These are phyloP conservation scores for Oxystoma pomonae DNA, from an alignment of 2,888 invertebrate species.

Conservation along the genomic window DNA sequence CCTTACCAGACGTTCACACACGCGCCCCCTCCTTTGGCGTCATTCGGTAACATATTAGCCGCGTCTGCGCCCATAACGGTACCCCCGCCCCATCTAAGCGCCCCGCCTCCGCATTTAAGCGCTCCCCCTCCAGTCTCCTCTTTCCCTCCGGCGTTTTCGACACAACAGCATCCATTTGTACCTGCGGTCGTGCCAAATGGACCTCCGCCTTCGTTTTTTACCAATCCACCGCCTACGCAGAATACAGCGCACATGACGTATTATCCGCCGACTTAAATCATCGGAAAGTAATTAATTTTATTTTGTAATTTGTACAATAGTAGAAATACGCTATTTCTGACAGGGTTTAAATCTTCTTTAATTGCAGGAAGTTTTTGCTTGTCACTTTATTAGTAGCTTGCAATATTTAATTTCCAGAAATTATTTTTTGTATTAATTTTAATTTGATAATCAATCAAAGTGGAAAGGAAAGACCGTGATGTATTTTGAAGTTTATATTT, in stretches of 20 bases:
- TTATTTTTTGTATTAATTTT: too few species aligned
- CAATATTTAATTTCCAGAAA: too few species aligned
- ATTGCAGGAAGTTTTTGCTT: too few species aligned
- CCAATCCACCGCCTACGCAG: constrained; percentile 40
- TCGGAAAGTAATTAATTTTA: too few species aligned
- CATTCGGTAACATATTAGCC: constrained; percentile 33
- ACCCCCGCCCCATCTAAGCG: constrained; percentile 37
- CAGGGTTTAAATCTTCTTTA: too few species aligned
- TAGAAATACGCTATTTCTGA: too few species aligned
- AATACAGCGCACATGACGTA: constrained; percentile 26
- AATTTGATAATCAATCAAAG: too few species aligned
- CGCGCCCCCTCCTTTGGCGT: constrained; percentile 37
- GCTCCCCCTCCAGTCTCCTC: constrained; percentile 47
- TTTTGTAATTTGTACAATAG: too few species aligned
- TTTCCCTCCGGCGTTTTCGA: constrained; percentile 39
- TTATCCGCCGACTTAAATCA: constrained; percentile 26
- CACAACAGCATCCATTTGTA: constrained; percentile 37
- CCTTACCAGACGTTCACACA: constrained; percentile 42
- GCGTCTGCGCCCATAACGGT: constrained; percentile 23
- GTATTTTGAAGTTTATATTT: too few species aligned
- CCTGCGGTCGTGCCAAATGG: constrained; percentile 46
- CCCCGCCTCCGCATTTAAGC: constrained; percentile 50
- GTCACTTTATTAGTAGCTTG: too few species aligned
- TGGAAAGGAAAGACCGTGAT: too few species aligned
- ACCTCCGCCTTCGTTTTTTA: constrained; percentile 43